A percentile compares a stretch with the other conserved stretches of the same genome.
Evolutionary conservation across 2,888 invertebrate genomes (phyloP).

Genomic region (Lasioglossum morio): DNA sequence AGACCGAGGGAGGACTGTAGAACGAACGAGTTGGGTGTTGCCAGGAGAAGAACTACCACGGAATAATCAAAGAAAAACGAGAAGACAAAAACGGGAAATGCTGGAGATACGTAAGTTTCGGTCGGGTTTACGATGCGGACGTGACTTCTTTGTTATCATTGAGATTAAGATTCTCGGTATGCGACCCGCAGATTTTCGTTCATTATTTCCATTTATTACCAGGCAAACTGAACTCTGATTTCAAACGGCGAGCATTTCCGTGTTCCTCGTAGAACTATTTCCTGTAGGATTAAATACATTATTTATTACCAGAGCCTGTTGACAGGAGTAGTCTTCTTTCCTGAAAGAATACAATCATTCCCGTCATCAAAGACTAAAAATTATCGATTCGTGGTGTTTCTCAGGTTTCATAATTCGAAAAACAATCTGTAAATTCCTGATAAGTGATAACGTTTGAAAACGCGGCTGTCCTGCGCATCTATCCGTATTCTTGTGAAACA

Average conservation of each 20-base stretch:
- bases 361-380: too few relatives aligned
- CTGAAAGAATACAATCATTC: too few relatives aligned
- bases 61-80: slow-evolving; percentile 20
- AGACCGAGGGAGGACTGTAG: background rate
- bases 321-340: too few relatives aligned
- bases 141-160: slow-evolving; percentile 5
- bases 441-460: too few relatives aligned
- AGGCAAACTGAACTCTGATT: background rate
- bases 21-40: slow-evolving; percentile 12
- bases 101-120: background rate
- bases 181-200: background rate
- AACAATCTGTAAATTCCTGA: too few relatives aligned
- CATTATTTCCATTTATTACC: slow-evolving; percentile 4
- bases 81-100: background rate
- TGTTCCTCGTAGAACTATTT: background rate
- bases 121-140: background rate
- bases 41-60: background rate
- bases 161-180: background rate
- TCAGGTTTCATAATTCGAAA: too few relatives aligned
- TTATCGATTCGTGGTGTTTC: too few relatives aligned
- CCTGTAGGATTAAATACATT: background rate
- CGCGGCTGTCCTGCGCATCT: too few relatives aligned
- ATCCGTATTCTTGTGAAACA: too few relatives aligned
- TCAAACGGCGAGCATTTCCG: background rate
- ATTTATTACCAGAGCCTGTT: too few relatives aligned